These are phyloP conservation scores for Potorous gilbertii DNA, from an alignment of 2,797 vertebrate genomes.

Conservation along the genomic window DNA sequence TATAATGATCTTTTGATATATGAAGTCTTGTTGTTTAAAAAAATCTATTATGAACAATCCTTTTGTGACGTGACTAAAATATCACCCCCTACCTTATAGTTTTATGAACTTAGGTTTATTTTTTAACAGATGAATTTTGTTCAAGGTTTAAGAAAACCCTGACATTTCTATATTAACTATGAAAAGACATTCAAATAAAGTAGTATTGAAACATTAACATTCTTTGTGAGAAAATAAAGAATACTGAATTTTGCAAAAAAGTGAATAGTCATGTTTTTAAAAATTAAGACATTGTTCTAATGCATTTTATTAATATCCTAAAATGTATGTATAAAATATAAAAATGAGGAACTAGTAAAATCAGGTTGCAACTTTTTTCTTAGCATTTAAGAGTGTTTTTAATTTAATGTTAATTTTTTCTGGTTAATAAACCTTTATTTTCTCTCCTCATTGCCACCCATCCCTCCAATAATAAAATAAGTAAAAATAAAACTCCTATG, in stretches of 20 bases:
- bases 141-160: not conserved
- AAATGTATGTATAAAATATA: slow-evolving; percentile 50
- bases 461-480: not conserved
- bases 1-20: not conserved
- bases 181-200: not conserved
- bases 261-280: not conserved
- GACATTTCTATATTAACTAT: not conserved
- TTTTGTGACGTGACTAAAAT: not conserved
- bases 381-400: not conserved
- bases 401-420: not conserved
- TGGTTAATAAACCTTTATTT: not conserved
- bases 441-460: not conserved
- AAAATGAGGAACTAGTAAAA: not conserved
- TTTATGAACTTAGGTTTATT: not conserved
- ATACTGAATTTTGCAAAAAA: not conserved
- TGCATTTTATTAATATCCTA: slow-evolving; percentile 36
- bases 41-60: not conserved
- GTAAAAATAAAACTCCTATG: not conserved
- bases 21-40: not conserved
- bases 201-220: not conserved
- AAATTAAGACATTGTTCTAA: not conserved
- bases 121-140: not conserved
- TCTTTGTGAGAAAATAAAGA: not conserved
- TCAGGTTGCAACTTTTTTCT: not conserved
- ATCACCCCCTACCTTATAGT: not conserved